These are phyloP conservation scores for Goniozus legneri DNA, from an alignment of 1,140 invertebrate species.

Conservation along the genomic window DNA sequence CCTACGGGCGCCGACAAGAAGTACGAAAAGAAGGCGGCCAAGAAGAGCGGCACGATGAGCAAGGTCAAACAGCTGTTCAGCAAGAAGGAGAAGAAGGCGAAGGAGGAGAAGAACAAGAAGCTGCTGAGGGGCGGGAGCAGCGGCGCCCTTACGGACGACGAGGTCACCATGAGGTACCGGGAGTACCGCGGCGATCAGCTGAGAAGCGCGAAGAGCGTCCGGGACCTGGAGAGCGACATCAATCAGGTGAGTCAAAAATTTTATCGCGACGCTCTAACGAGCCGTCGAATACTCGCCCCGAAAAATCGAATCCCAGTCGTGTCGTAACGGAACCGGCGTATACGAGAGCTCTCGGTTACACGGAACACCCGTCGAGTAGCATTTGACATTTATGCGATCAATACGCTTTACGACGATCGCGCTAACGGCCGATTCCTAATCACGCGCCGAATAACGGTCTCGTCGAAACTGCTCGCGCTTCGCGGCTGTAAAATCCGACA, in stretches of 20 bases:
- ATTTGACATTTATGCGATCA: too few relatives aligned
- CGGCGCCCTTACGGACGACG: slow-evolving; percentile 45
- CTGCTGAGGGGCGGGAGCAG: slow-evolving; percentile 32
- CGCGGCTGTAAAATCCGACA: too few relatives aligned
- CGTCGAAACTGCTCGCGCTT: too few relatives aligned
- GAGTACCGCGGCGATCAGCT: slow-evolving; percentile 49
- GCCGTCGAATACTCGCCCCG: too few relatives aligned
- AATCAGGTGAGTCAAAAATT: slow-evolving; percentile 50
- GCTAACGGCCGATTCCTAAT: too few relatives aligned
- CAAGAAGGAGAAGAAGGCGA: slow-evolving; percentile 49
- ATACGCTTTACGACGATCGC: too few relatives aligned
- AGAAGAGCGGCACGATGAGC: slow-evolving; percentile 50
- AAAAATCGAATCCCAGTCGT: too few relatives aligned
- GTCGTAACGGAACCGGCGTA: too few relatives aligned
- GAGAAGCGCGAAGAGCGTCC: slow-evolving; percentile 42
- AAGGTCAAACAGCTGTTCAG: slow-evolving; percentile 49
- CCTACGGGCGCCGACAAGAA: slow-evolving; percentile 44
- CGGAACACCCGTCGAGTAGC: too few relatives aligned
- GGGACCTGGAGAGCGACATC: slow-evolving; percentile 46
- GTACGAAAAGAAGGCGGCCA: slow-evolving; percentile 47
- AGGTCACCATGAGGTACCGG: slow-evolving; percentile 45
- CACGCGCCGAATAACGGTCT: too few relatives aligned
- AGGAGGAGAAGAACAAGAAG: slow-evolving; percentile 41
- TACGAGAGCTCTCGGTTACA: too few relatives aligned
- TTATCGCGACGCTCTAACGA: too few relatives aligned